Evolutionary conservation across 2,113 vertebrate species (phyloP).

Genomic region (Calidris pugnax): DNA sequence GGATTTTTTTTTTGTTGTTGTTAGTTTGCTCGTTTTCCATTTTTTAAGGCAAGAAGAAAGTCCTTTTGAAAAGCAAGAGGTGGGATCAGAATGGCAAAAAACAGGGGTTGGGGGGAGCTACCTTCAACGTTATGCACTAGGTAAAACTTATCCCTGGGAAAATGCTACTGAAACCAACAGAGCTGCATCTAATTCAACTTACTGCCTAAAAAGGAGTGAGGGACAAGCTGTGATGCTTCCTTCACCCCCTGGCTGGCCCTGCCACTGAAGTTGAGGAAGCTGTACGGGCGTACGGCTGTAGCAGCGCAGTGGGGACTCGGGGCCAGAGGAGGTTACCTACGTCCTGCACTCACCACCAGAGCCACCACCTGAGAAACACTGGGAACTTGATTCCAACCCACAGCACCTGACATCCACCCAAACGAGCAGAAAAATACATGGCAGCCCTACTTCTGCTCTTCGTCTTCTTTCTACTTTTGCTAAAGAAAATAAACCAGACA

Average conservation of each 20-base stretch:
- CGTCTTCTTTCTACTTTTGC: neutral
- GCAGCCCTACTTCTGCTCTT: neutral
- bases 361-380: neutral
- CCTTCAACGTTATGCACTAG: neutral
- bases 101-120: neutral
- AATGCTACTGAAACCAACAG: neutral
- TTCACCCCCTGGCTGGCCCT: neutral
- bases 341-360: neutral
- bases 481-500: conserved; percentile 8
- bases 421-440: neutral
- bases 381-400: neutral
- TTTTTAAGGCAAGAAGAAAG: conserved; percentile 52
- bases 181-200: neutral
- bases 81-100: neutral
- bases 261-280: neutral
- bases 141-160: neutral
- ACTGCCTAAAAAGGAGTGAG: neutral
- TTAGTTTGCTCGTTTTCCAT: neutral
- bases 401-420: neutral
- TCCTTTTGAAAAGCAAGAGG: conserved; percentile 31
- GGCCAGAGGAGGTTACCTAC: neutral
- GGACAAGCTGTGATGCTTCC: neutral
- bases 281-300: neutral
- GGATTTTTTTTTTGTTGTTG: neutral
- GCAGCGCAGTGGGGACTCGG: neutral